Evolutionary conservation across 92 coral and sea anemone species (phyloP).

Genomic region (Siderastrea radians): DNA sequence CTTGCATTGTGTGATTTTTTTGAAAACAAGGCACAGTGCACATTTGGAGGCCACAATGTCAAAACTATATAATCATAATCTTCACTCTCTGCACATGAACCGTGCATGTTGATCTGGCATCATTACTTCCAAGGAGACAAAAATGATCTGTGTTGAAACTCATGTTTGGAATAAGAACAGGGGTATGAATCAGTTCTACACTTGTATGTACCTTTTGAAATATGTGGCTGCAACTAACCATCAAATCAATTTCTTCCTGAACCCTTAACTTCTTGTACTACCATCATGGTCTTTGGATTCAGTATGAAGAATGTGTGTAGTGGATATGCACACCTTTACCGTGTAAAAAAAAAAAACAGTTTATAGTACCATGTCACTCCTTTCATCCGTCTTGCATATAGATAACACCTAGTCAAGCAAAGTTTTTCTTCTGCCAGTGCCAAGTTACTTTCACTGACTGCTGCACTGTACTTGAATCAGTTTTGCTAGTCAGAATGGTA

Average conservation of each 20-base stretch:
- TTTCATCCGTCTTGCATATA: neutral
- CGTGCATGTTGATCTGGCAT: constrained; percentile 40
- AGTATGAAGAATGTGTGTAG: constrained; percentile 13
- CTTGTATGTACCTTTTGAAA: neutral
- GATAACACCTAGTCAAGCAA: neutral
- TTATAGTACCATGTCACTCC: neutral
- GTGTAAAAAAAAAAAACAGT: neutral
- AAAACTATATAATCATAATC: constrained; percentile 27
- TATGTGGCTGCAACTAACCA: neutral
- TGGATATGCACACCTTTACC: neutral
- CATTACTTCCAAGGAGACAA: constrained; percentile 14
- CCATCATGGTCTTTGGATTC: neutral
- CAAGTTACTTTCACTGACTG: neutral
- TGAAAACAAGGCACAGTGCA: constrained; percentile 47
- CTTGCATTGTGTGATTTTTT: constrained; percentile 28
- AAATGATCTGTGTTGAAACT: constrained; percentile 24
- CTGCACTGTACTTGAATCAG: neutral
- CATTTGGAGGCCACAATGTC: constrained; percentile 46
- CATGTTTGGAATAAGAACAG: constrained; percentile 12
- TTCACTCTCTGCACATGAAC: constrained; percentile 41
- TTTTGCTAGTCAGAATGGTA: neutral
- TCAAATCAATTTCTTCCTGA: constrained; percentile 2
- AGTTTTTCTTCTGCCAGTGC: neutral
- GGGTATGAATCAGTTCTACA: neutral
- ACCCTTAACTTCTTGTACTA: neutral